Conservation (phyloP, 2,113 vertebrate species). For the Desmodus rotundus region DNA sequence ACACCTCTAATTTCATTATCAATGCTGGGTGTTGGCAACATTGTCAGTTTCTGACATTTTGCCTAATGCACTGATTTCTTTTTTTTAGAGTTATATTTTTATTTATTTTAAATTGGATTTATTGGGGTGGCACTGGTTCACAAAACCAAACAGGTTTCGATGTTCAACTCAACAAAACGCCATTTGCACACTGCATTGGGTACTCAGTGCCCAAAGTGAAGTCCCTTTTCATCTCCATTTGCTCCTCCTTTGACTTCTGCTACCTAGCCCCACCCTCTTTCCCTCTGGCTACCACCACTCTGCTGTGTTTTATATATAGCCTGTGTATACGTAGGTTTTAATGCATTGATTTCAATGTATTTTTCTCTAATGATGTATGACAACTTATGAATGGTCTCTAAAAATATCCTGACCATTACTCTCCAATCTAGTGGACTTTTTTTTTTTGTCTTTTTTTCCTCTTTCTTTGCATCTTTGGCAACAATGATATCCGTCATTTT, state of each 20-base stretch:
- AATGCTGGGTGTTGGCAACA: conserved; percentile 83
- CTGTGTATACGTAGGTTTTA: neutral
- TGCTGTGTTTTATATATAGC: neutral
- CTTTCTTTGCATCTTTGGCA: conserved; percentile 88
- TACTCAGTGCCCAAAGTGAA: neutral
- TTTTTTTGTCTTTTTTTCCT: conserved; percentile 84
- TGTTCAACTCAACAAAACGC: neutral
- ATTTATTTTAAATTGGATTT: neutral
- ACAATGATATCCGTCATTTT: conserved; percentile 88
- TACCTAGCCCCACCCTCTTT: neutral
- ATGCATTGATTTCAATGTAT: conserved; percentile 77
- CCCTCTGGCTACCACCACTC: neutral
- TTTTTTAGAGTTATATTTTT: neutral
- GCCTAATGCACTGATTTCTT: conserved; percentile 89
- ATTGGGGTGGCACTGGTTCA: neutral
- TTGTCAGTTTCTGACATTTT: conserved; percentile 90
- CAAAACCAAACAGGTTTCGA: neutral
- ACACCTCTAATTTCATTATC: conserved; percentile 81
- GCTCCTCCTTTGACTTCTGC: neutral
- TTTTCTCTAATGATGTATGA: conserved; percentile 92
- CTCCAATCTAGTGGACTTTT: conserved; percentile 82
- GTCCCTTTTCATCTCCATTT: neutral
- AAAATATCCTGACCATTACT: conserved; percentile 90
- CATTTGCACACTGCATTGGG: neutral
- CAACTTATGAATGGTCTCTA: conserved; percentile 91